Percentiles rank a stretch among this genome's conserved stretches.
Conservation (phyloP, 2,113 vertebrate genomes). For the Myotis brandtii region DNA sequence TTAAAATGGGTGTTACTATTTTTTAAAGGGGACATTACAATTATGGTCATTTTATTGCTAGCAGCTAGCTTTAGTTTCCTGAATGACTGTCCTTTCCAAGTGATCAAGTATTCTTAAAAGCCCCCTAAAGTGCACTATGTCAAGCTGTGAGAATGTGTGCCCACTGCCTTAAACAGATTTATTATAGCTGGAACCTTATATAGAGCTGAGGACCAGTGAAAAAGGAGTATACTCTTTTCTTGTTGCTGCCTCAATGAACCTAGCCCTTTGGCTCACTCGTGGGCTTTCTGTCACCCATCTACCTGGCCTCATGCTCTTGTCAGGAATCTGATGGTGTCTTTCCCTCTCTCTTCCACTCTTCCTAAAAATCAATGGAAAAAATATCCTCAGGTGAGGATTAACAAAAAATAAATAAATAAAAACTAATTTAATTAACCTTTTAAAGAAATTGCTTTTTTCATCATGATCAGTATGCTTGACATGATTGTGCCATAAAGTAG, state of each 20-base stretch:
- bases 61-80: slow-evolving; percentile 5
- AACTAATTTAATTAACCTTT: background rate
- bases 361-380: no score
- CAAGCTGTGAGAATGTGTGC: background rate
- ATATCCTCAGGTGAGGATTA: no score
- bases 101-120: background rate
- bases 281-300: background rate
- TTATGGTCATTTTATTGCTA: background rate
- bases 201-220: background rate
- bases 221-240: background rate
- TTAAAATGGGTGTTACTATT: background rate
- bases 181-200: background rate
- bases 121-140: background rate
- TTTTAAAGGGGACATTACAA: background rate
- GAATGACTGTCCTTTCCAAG: slow-evolving; percentile 4
- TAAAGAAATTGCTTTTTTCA: background rate
- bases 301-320: no score
- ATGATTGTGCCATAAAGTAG: background rate
- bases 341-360: no score
- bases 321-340: no score
- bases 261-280: background rate
- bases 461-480: background rate
- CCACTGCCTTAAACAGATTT: background rate
- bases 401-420: no score
- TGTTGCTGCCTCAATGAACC: background rate